These are phyloP conservation scores for Neoniphon sammara DNA, from an alignment of 2,797 vertebrate genomes.

Conservation along the genomic window DNA sequence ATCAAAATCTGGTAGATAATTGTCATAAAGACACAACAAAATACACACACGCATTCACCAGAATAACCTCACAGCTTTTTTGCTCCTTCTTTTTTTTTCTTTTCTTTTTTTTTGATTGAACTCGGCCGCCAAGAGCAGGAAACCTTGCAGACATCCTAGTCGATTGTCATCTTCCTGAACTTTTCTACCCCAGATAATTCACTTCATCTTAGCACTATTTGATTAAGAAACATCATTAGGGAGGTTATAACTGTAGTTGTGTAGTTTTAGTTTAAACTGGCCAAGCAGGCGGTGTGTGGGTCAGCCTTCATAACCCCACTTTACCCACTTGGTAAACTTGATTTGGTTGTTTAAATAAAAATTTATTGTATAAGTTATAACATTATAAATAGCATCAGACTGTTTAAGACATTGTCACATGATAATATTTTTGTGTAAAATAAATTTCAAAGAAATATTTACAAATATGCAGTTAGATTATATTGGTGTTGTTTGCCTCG, in stretches of 20 bases:
- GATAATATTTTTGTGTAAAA: too few relatives aligned
- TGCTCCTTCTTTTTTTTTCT: slow-evolving; percentile 1
- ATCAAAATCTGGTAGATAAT: slow-evolving; percentile 17
- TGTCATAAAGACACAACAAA: slow-evolving; percentile 16
- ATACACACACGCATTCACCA: background rate
- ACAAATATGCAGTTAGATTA: too few relatives aligned
- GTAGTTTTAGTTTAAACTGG: too few relatives aligned
- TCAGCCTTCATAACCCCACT: background rate
- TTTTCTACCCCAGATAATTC: too few relatives aligned
- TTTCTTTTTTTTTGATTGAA: background rate
- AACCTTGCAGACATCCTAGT: too few relatives aligned
- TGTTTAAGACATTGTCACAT: too few relatives aligned
- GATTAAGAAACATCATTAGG: too few relatives aligned
- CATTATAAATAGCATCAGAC: background rate
- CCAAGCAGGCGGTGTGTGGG: background rate
- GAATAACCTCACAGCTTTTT: slow-evolving; percentile 8
- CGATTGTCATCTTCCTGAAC: too few relatives aligned
- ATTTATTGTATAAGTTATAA: background rate
- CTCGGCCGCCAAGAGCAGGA: background rate
- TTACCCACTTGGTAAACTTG: background rate
- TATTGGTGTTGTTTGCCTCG: too few relatives aligned
- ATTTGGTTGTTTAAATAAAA: background rate
- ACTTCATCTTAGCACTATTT: too few relatives aligned
- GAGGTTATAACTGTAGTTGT: background rate
- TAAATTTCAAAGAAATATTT: too few relatives aligned